Evolutionary conservation across 2,797 vertebrate species (phyloP), one percentile per base, ranked within the genome.

Genomic region (Fistularia tabacaria): DNA sequence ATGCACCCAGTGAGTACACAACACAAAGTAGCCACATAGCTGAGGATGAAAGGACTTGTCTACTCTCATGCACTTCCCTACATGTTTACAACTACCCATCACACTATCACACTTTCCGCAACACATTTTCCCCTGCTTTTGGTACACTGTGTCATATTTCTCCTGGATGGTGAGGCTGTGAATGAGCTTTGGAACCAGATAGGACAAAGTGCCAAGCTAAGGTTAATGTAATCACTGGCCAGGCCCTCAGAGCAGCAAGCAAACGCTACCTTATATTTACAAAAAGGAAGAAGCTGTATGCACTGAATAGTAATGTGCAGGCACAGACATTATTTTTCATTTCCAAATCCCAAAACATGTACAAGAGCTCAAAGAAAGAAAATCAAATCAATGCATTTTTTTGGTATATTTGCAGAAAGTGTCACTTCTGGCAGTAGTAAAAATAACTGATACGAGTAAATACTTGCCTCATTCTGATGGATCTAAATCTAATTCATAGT

Each of bases 191-290:
- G 62, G 51, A 40, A 51, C 69, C 69, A 83, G 65, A 73, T 73
- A 70, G 71, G 71, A 72, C 54, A 25, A 25, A 25, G 25, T 25
- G 25, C 2, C 50, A 55, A 49, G 55, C 62, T 77, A 45, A 79
- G 69, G 65, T 82, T 74, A 82, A 85, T 79, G 59, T 66, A 79
- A 77, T 81, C 74, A 50, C 54, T 44, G 47, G 54, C 59, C 37
- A 64, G 56, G 49, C 46, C 57, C 59, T 14, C 15, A 62, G 14
- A 64, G 40, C 37, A 56, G n/a, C 61, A 36, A 64, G 46, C 54
- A 49, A 55, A 62, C 67, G 62, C n/a, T n/a, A n/a, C 57, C 25
- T 25, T 25, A 25, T 25, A 25, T 25, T 25, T 25, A 25, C 25
- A 25, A 25, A 25, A 25, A 25, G 25, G 25, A 25, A 25, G 25